Percentiles rank a stretch among this genome's conserved stretches.
phyloP scores from a whole-genome alignment of 2,797 vertebrate species.

The Xiphorhynchus erythropygius region DNA sequence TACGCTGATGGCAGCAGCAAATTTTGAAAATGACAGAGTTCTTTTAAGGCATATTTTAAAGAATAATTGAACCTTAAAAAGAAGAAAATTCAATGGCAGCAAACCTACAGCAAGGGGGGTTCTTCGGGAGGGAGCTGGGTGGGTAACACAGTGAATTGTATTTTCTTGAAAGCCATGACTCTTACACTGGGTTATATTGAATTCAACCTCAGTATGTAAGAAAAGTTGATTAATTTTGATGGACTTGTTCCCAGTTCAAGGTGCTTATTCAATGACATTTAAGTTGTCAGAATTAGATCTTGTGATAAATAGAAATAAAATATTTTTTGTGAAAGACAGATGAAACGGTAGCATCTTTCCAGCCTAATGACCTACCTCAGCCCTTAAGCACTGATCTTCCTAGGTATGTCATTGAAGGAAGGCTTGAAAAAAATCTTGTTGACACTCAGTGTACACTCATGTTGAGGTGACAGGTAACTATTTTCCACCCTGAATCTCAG shows the following conservation, averaged over 20 bases:
- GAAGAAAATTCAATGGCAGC: neutral
- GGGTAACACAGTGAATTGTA: neutral
- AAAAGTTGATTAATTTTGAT: neutral
- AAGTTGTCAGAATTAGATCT: neutral
- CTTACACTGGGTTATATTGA: neutral
- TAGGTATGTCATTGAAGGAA: neutral
- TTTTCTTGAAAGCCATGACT: neutral
- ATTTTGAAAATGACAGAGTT: neutral
- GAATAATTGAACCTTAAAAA: neutral
- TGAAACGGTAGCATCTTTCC: neutral
- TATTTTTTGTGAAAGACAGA: neutral
- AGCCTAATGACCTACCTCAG: neutral
- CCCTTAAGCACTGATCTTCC: neutral
- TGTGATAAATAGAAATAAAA: neutral
- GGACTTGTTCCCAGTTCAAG: neutral
- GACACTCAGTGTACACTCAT: fast-evolving
- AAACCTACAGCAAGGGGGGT: neutral
- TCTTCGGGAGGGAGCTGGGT: no score
- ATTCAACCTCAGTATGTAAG: neutral
- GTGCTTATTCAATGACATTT: neutral
- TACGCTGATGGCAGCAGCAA: neutral
- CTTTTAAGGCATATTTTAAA: neutral
- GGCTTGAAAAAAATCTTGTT: neutral
- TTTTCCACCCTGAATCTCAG: neutral
- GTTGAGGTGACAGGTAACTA: neutral